Conservation (phyloP, 2,797 vertebrate genomes). For the Trachurus trachurus region DNA sequence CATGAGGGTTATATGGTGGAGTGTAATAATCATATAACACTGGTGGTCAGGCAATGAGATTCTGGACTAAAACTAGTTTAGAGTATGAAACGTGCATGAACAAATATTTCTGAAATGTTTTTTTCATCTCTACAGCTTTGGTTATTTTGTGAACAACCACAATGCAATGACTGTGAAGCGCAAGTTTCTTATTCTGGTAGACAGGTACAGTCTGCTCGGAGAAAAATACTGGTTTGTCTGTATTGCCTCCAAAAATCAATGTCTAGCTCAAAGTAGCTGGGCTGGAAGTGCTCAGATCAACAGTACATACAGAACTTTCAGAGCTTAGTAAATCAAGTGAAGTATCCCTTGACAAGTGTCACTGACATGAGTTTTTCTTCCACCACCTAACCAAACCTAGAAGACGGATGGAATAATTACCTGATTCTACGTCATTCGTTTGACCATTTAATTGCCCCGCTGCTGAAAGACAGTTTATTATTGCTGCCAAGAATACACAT, state of each 20-base stretch:
- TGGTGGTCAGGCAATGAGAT: not conserved
- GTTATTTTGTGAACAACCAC: not conserved
- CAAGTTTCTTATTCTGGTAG: not conserved
- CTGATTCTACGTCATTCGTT: not conserved
- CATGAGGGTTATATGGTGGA: not conserved
- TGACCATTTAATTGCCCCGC: not conserved
- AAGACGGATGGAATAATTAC: not conserved
- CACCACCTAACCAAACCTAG: not conserved
- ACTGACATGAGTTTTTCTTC: not conserved
- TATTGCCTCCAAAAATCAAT: slow-evolving; percentile 16
- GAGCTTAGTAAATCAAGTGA: not conserved
- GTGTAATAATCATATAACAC: not conserved
- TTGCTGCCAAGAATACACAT: slow-evolving; percentile 60
- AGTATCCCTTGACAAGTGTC: not conserved
- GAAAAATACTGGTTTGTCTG: slow-evolving; percentile 18
- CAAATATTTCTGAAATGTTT: not conserved
- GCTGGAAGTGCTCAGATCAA: not conserved
- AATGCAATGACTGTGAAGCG: not conserved
- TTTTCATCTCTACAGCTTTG: not conserved
- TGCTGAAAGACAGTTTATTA: slow-evolving; percentile 53
- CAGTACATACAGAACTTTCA: slow-evolving; percentile 10
- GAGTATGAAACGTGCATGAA: slow-evolving; percentile 30
- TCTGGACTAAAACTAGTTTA: slow-evolving; percentile 13
- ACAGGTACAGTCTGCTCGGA: not conserved
- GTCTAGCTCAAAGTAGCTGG: not conserved